These are phyloP conservation scores for Parotia lawesii DNA, from an alignment of 2,113 vertebrate genomes.

Conservation along the genomic window DNA sequence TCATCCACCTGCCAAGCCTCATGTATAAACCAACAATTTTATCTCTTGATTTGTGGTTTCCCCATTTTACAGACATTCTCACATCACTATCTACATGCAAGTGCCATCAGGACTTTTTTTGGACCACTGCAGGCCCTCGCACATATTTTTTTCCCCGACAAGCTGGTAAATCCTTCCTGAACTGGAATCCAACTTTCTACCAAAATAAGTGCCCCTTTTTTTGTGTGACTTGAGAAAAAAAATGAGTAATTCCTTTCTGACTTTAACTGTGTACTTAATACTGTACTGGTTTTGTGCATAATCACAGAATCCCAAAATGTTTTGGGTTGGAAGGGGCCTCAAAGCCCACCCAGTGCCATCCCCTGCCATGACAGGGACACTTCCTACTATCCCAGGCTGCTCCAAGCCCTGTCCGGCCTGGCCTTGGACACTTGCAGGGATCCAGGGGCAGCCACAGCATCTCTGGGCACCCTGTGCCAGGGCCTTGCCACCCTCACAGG, in stretches of 20 bases:
- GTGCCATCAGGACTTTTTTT: not conserved
- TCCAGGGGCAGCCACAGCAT: not conserved
- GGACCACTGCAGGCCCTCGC: not conserved
- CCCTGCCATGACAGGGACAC: not conserved
- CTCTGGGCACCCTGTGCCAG: not conserved
- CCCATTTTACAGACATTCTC: not conserved
- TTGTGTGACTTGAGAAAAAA: not conserved
- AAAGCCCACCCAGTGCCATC: fast-evolving
- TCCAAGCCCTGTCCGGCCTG: not conserved
- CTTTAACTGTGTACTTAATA: not conserved
- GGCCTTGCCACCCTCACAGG: fast-evolving
- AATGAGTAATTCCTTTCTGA: not conserved
- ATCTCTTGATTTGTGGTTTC: not conserved
- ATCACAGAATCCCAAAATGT: not conserved
- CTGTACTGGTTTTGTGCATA: not conserved
- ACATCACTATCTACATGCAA: not conserved
- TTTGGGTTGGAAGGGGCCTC: not conserved
- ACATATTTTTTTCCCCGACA: fast-evolving
- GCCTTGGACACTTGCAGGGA: not conserved
- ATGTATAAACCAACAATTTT: not conserved
- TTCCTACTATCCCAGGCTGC: not conserved
- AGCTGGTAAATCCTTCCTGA: not conserved
- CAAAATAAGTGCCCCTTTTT: not conserved
- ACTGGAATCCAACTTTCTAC: not conserved
- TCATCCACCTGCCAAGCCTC: not conserved